These are phyloP conservation scores for Parotocinclus haroldoi DNA, from an alignment of 2,797 vertebrate species.

Conservation along the genomic window DNA sequence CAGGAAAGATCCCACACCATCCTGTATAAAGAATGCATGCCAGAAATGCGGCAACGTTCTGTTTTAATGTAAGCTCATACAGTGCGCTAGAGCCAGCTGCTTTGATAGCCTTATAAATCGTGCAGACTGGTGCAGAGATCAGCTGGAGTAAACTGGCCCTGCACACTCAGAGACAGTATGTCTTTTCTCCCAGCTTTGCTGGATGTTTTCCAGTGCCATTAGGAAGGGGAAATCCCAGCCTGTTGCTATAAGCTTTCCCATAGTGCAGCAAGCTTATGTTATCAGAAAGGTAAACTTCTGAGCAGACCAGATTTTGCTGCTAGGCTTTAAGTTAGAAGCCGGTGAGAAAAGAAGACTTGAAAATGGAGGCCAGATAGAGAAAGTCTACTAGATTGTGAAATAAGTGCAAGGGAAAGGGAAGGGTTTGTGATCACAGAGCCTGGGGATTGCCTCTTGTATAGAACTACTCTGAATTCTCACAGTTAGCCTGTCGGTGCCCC, in stretches of 20 bases:
- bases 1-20: conserved; percentile 25
- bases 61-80: conserved; percentile 1
- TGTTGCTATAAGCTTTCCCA: conserved; percentile 86
- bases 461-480: conserved; percentile 78
- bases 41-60: conserved; percentile 23
- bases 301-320: conserved; percentile 74
- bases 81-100: conserved; percentile 36
- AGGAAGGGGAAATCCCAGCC: conserved; percentile 86
- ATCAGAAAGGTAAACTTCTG: conserved; percentile 91
- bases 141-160: conserved; percentile 63
- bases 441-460: conserved; percentile 69
- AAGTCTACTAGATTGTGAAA: conserved; percentile 44
- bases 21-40: conserved; percentile 36
- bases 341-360: conserved; percentile 10
- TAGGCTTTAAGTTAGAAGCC: conserved; percentile 68
- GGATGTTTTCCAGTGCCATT: conserved; percentile 82
- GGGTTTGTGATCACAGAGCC: conserved; percentile 35
- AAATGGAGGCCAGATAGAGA: conserved; percentile 21
- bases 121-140: conserved; percentile 60
- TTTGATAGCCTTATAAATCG: conserved; percentile 36
- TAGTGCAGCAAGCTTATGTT: conserved; percentile 87
- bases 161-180: conserved; percentile 66
- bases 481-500: conserved; percentile 82
- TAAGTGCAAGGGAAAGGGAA: conserved; percentile 57
- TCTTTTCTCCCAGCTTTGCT: conserved; percentile 65